A percentile compares a stretch with the other conserved stretches of the same genome.
Evolutionary conservation across 2,888 invertebrate genomes (phyloP).

Genomic region (Oscheius sp.): DNA sequence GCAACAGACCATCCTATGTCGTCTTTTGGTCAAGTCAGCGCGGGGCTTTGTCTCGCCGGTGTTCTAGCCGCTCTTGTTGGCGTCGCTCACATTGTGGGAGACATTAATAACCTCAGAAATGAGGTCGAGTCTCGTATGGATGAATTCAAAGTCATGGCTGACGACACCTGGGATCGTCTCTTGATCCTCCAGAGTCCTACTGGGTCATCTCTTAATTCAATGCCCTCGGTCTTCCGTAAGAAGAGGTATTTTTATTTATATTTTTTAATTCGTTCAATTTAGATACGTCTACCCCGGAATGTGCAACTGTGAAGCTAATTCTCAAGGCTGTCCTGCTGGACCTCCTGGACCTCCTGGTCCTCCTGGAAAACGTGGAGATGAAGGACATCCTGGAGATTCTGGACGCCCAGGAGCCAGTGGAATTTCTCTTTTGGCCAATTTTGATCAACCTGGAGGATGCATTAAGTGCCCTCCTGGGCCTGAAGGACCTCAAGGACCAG

Average conservation of each 20-base stretch:
- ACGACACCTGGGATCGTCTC: constrained; percentile 58
- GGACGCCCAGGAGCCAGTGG: constrained; percentile 52
- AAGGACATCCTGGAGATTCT: constrained; percentile 49
- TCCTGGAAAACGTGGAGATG: constrained; percentile 52
- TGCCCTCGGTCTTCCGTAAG: constrained; percentile 45
- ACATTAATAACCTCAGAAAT: constrained; percentile 49
- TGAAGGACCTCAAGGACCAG: constrained; percentile 46
- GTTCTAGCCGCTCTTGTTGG: constrained; percentile 47
- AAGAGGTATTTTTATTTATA: constrained; percentile 30
- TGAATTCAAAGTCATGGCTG: constrained; percentile 45
- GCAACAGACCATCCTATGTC: constrained; percentile 32
- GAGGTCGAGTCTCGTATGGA: constrained; percentile 41
- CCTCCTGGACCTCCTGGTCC: constrained; percentile 54
- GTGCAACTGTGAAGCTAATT: constrained; percentile 52
- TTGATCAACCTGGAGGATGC: constrained; percentile 57
- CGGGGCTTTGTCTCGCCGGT: constrained; percentile 49
- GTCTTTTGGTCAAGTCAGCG: constrained; percentile 43
- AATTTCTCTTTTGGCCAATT: constrained; percentile 49
- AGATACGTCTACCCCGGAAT: constrained; percentile 53
- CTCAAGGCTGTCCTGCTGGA: constrained; percentile 56
- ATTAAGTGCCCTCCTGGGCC: constrained; percentile 55
- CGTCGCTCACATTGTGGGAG: constrained; percentile 52
- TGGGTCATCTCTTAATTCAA: constrained; percentile 45
- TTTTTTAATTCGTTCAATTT: background rate
- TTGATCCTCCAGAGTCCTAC: constrained; percentile 53